Percentiles rank a stretch among this genome's conserved stretches.
Evolutionary conservation across 2,113 vertebrate genomes (phyloP).

Genomic region (Albula glossodonta): DNA sequence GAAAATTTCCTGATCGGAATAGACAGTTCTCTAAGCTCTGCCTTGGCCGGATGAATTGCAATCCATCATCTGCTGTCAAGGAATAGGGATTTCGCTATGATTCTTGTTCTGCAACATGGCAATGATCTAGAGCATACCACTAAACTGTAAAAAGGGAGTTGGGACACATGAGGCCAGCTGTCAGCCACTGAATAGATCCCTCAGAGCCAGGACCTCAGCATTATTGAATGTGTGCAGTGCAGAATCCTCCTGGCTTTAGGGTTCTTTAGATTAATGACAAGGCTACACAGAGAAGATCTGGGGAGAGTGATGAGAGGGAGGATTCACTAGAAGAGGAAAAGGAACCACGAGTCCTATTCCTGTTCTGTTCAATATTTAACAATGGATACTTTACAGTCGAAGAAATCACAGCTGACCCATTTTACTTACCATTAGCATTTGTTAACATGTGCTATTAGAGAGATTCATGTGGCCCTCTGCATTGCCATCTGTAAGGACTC

Average conservation of each 20-base stretch:
- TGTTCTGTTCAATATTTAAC: neutral
- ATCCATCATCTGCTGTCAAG: neutral
- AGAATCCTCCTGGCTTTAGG: conserved; percentile 4
- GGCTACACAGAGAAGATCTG: neutral
- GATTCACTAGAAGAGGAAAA: neutral
- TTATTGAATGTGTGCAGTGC: neutral
- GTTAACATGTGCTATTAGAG: neutral
- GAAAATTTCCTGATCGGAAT: neutral
- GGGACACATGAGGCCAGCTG: neutral
- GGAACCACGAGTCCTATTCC: neutral
- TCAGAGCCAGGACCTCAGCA: conserved; percentile 10
- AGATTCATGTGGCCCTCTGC: neutral
- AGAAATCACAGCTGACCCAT: neutral
- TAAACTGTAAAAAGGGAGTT: conserved; percentile 4
- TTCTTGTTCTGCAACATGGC: neutral
- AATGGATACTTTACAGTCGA: conserved; percentile 1
- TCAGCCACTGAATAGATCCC: neutral
- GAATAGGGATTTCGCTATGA: neutral
- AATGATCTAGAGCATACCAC: neutral
- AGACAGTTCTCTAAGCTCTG: neutral
- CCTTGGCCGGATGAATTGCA: neutral
- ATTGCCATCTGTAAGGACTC: conserved; percentile 54
- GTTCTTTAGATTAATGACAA: conserved; percentile 3
- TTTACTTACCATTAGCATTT: neutral
- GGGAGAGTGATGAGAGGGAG: neutral